phyloP scores from a whole-genome alignment of 2,888 invertebrate genomes.

The Idaea biselata region DNA sequence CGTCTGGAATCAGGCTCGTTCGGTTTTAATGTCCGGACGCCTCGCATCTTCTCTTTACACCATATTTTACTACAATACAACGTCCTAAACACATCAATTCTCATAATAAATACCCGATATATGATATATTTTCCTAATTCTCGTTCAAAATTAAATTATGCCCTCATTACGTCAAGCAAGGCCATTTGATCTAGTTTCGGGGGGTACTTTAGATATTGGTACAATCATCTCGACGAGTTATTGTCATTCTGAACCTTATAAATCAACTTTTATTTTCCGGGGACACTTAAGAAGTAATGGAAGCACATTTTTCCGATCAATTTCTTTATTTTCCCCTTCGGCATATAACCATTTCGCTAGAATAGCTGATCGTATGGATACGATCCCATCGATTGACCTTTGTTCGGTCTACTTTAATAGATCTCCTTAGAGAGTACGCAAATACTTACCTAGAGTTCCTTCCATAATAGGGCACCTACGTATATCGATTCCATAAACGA shows the following conservation, averaged over 20 bases:
- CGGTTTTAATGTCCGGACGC: conserved; percentile 25
- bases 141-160: background rate
- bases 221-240: background rate
- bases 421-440: background rate
- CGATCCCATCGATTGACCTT: background rate
- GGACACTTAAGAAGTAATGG: background rate
- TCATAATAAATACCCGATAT: background rate
- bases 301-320: background rate
- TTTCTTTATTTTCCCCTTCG: background rate
- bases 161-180: background rate
- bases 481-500: background rate
- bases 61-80: background rate
- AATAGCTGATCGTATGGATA: conserved; percentile 1
- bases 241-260: background rate
- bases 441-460: background rate
- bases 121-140: background rate
- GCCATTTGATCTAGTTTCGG: background rate
- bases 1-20: conserved; percentile 30
- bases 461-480: background rate
- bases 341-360: background rate
- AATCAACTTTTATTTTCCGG: conserved; percentile 1
- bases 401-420: background rate
- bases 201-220: background rate
- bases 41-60: background rate
- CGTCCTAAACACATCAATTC: background rate